A percentile compares a stretch with the other conserved stretches of the same genome.
Evolutionary conservation across 2,888 invertebrate genomes (phyloP).

Genomic region (Cerceris ruficornis): DNA sequence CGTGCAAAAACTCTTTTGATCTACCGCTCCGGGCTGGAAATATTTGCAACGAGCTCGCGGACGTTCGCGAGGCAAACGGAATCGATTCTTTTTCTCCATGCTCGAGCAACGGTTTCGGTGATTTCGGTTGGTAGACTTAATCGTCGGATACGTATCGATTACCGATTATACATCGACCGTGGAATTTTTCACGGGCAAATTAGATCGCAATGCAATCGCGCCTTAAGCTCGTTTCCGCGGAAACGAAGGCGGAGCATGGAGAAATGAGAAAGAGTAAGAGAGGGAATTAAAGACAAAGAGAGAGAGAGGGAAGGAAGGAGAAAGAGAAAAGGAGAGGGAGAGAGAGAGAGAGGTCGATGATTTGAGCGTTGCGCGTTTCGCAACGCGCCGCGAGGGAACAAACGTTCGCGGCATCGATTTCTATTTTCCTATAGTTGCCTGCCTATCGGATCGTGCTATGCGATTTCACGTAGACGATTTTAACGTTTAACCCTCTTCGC

Average conservation of each 20-base stretch:
- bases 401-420: slow-evolving; percentile 12
- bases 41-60: slow-evolving; percentile 23
- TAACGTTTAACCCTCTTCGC: background rate
- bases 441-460: background rate
- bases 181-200: slow-evolving; percentile 39
- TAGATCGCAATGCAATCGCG: slow-evolving; percentile 31
- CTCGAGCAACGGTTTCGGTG: too few relatives aligned
- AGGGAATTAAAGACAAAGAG: too few relatives aligned
- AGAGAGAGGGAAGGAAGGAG: too few relatives aligned
- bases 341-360: slow-evolving; percentile 21
- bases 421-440: background rate
- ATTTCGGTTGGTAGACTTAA: background rate
- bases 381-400: slow-evolving; percentile 22
- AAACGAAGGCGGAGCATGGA: slow-evolving; percentile 27
- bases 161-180: slow-evolving; percentile 34
- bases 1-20: slow-evolving; percentile 38
- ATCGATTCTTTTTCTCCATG: background rate
- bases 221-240: slow-evolving; percentile 45
- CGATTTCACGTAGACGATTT: background rate
- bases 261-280: too few relatives aligned
- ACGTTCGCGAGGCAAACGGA: slow-evolving; percentile 12
- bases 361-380: slow-evolving; percentile 18
- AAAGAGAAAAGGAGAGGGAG: too few relatives aligned
- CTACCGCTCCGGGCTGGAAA: slow-evolving; percentile 25
- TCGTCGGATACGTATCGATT: slow-evolving; percentile 38